A percentile compares a stretch with the other conserved stretches of the same genome.
Conservation (phyloP, 2,888 invertebrate species). For the Beris morrisii region DNA sequence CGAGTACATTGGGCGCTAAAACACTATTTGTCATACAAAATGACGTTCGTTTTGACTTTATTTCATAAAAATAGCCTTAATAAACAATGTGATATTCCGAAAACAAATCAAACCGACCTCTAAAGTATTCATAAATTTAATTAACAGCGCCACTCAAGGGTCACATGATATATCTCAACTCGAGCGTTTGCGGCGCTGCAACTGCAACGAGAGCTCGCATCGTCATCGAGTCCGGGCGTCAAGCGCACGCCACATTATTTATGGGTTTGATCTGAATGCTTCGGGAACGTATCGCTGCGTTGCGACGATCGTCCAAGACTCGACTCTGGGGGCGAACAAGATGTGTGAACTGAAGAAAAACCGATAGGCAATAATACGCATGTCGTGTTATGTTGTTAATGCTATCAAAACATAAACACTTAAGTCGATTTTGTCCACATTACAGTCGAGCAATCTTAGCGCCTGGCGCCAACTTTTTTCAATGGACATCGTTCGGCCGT, state of each 20-base stretch:
- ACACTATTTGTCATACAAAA: too few relatives aligned
- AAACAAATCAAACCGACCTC: too few relatives aligned
- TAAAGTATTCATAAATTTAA: constrained; percentile 16
- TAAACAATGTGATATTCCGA: too few relatives aligned
- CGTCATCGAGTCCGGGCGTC: constrained; percentile 12
- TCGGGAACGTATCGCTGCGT: background rate
- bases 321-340: background rate
- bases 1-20: too few relatives aligned
- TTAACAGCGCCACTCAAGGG: constrained; percentile 19
- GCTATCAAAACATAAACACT: constrained; percentile 24
- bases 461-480: constrained; percentile 32
- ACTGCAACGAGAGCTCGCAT: background rate
- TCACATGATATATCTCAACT: constrained; percentile 2
- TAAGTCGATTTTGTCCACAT: constrained; percentile 10
- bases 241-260: constrained; percentile 22
- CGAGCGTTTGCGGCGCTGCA: background rate
- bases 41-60: too few relatives aligned
- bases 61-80: too few relatives aligned
- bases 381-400: constrained; percentile 6
- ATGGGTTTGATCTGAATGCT: background rate
- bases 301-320: background rate
- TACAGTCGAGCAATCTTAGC: background rate
- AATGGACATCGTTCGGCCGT: background rate
- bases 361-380: constrained; percentile 3
- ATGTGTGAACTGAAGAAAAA: background rate